Base-by-base conservation (phyloP, 2,888 invertebrate genomes). In the Drosophila austrosaltans region DNA sequence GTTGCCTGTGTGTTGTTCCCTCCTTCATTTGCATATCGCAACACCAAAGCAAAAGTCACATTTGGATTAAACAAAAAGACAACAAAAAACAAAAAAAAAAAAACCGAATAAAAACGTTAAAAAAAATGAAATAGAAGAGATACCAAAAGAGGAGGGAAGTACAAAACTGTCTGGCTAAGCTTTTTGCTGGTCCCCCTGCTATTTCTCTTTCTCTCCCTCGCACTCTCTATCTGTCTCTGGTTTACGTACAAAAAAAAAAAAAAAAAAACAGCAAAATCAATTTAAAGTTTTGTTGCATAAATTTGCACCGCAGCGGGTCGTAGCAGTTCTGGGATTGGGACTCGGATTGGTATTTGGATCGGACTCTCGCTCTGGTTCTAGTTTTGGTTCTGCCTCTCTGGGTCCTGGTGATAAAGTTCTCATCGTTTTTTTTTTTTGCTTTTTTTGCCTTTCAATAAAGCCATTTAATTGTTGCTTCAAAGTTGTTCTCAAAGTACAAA, bases 201-300 rank as follows among this genome's bases (percentile, higher is more conserved):
- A 28, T 16, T 16, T 16, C 16, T 20, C 12, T 57, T 20, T 39
- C 60, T 5, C 36, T 22, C 65, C 53, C 58, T 40, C 22, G 53
- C 69, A 54, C 30, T 40, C 36, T 48, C 25, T 48, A n/a, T 20
- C 22, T 40, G 53, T 48, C 20, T 20, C 22, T 40, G 53, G 53
- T 63, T 40, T n/a, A 2, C 6, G 42, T 10, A 75, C 70, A 77
- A 73, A 58, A 48, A 48, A 4, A 28, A n/a, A 5, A 5, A 44
- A 63, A 54, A 72, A 72, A 57, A 22, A 25, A 59, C 59, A 32
- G 66, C 63, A 77, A 84, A 85, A 88, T 85, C 78, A 82, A 87
- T 87, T 87, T 85, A 85, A 85, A 85, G 76, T 85, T 85, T 85
- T 77, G 76, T 75, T 82, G 81, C 79, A 81, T 87, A 82, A 77